phyloP scores from a whole-genome alignment of 2,113 vertebrate genomes.

The Ardeotis arabs region DNA sequence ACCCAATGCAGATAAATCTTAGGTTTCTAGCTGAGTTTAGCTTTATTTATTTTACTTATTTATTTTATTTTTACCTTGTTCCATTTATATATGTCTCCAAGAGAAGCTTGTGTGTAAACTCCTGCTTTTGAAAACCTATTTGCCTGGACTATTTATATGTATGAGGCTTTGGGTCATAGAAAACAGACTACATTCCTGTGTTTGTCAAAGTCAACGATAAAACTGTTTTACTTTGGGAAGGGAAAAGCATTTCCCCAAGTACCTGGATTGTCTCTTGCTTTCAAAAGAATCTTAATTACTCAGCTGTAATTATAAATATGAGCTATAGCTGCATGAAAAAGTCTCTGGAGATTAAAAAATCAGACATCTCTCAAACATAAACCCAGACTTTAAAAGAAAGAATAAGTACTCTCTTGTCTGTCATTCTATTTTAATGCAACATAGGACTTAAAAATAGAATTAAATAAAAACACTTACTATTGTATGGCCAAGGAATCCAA shows the following conservation, averaged over 20 bases:
- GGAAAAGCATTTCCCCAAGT: neutral
- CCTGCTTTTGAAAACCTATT: neutral
- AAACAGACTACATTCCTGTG: neutral
- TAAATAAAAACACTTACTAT: neutral
- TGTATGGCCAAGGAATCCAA: neutral
- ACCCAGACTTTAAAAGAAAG: neutral
- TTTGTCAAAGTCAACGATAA: neutral
- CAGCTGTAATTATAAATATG: neutral
- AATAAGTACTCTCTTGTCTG: neutral
- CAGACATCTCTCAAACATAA: neutral
- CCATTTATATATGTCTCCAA: neutral
- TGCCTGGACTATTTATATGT: neutral
- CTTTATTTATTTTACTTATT: neutral
- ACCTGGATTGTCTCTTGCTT: neutral
- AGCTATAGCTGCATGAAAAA: neutral
- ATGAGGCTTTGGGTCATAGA: neutral
- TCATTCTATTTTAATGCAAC: neutral
- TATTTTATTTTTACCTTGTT: neutral
- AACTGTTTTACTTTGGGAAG: neutral
- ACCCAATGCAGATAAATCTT: neutral
- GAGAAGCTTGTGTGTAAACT: neutral
- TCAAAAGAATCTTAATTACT: slow-evolving; percentile 11
- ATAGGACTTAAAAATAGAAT: neutral
- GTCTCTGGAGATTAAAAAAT: neutral
- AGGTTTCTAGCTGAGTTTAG: neutral